These are phyloP conservation scores for Aporrectodea caliginosa DNA, from an alignment of 1,140 invertebrate genomes.

Conservation along the genomic window DNA sequence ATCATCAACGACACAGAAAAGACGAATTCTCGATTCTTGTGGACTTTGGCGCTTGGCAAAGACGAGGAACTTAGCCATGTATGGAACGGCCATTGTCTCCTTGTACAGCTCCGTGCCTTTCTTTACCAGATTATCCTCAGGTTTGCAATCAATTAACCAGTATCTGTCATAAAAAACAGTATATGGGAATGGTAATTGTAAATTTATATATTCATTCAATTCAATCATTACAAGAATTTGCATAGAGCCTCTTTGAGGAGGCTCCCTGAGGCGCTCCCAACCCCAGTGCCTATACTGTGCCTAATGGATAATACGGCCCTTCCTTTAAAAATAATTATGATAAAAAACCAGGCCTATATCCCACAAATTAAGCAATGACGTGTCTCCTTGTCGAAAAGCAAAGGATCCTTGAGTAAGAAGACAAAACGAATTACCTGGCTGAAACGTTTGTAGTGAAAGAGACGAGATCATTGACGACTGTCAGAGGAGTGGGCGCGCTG, in stretches of 20 bases:
- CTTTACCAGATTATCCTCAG: conserved; percentile 58
- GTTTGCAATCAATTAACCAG: conserved; percentile 17
- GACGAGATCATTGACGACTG: conserved; percentile 93
- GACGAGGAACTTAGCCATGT: conserved; percentile 97
- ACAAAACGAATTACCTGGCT: conserved; percentile 61
- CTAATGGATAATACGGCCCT: neutral
- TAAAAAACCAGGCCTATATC: neutral
- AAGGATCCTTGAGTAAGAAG: neutral
- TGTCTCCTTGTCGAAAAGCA: neutral
- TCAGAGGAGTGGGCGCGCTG: conserved; percentile 75
- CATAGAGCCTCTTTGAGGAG: neutral
- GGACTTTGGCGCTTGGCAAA: conserved; percentile 92
- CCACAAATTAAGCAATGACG: neutral
- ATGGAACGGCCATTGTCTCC: conserved; percentile 96
- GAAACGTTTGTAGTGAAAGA: conserved; percentile 97
- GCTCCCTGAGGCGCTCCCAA: neutral
- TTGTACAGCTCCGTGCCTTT: conserved; percentile 98
- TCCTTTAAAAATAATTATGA: neutral
- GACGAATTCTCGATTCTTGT: conserved; percentile 80
- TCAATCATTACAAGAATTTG: neutral
- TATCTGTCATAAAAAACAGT: conserved; percentile 8
- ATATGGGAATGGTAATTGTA: no score
- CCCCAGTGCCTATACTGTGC: neutral
- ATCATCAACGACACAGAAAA: conserved; percentile 97
- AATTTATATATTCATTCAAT: neutral